Evolutionary conservation across 2,797 vertebrate species (phyloP).

Genomic region (Microctenopoma stevenorrisi): DNA sequence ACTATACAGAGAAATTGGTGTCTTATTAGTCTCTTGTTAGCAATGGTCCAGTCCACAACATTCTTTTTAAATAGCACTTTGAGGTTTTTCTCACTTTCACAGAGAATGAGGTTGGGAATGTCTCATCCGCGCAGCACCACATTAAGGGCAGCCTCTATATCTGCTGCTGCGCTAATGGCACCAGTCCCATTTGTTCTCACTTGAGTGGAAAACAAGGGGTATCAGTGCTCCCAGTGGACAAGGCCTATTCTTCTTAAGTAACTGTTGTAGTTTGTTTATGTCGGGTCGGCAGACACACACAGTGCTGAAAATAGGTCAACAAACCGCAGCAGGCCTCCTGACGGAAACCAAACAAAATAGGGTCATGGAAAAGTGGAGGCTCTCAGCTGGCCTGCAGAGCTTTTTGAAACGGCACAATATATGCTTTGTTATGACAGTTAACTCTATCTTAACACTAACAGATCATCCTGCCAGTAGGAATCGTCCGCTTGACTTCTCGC

Average conservation of each 20-base stretch:
- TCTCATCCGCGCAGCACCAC: conserved; percentile 44
- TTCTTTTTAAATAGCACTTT: conserved; percentile 38
- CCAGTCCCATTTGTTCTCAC: conserved; percentile 57
- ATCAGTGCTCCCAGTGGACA: conserved; percentile 49
- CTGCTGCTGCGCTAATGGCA: conserved; percentile 56
- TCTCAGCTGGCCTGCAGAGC: conserved; percentile 70
- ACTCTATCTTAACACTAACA: conserved; percentile 68
- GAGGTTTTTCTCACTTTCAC: conserved; percentile 46
- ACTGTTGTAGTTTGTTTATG: conserved; percentile 50
- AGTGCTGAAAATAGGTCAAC: conserved; percentile 71
- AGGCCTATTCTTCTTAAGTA: conserved; percentile 56
- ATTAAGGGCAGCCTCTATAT: conserved; percentile 64
- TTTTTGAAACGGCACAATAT: conserved; percentile 78
- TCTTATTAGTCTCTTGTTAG: conserved; percentile 32
- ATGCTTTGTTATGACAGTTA: conserved; percentile 78
- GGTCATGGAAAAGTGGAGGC: conserved; percentile 77
- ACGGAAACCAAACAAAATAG: conserved; percentile 78
- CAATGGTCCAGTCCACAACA: conserved; percentile 27
- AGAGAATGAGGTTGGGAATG: conserved; percentile 33
- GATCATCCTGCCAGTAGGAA: conserved; percentile 49
- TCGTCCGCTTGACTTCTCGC: conserved; percentile 40
- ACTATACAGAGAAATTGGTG: neutral
- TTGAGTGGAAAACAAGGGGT: conserved; percentile 36
- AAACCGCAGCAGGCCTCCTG: conserved; percentile 68
- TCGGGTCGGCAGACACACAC: conserved; percentile 30